Evolutionary conservation across 2,797 vertebrate species (phyloP).

Genomic region (Pygocentrus nattereri): DNA sequence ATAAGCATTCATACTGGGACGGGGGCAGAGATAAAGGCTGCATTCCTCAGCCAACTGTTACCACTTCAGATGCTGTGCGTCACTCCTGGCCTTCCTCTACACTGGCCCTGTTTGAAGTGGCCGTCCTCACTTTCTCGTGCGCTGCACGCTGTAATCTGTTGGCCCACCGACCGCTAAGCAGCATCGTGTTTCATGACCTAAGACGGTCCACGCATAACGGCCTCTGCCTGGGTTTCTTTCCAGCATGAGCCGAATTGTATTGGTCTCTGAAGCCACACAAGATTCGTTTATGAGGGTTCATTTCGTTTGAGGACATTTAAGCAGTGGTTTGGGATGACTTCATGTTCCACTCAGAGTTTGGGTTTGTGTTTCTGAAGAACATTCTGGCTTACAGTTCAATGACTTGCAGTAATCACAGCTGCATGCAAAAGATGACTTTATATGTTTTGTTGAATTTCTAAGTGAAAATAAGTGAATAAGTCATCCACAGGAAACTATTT

Average conservation of each 20-base stretch:
- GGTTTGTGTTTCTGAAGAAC: too few relatives aligned
- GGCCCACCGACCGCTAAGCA: conserved; percentile 7
- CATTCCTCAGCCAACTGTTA: conserved; percentile 46
- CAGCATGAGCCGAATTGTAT: not conserved
- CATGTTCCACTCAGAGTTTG: not conserved
- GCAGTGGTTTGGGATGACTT: conserved; percentile 14
- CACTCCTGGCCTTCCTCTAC: not conserved
- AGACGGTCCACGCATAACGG: conserved; percentile 10
- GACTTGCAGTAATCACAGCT: too few relatives aligned
- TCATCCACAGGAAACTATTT: too few relatives aligned
- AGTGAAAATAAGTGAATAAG: too few relatives aligned
- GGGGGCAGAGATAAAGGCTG: conserved; percentile 40
- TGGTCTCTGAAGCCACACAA: conserved; percentile 19
- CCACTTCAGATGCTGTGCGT: conserved; percentile 37
- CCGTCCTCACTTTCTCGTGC: not conserved
- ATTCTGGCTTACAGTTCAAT: not conserved
- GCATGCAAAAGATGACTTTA: too few relatives aligned
- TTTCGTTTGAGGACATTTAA: not conserved
- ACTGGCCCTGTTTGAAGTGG: not conserved
- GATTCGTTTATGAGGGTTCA: conserved; percentile 17
- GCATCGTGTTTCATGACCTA: conserved; percentile 18
- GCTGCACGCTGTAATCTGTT: conserved; percentile 6
- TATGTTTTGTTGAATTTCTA: too few relatives aligned
- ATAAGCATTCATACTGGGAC: conserved; percentile 42
- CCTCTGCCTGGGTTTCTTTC: not conserved